phyloP scores from a whole-genome alignment of 2,888 invertebrate genomes.

The Steromphala cineraria region DNA sequence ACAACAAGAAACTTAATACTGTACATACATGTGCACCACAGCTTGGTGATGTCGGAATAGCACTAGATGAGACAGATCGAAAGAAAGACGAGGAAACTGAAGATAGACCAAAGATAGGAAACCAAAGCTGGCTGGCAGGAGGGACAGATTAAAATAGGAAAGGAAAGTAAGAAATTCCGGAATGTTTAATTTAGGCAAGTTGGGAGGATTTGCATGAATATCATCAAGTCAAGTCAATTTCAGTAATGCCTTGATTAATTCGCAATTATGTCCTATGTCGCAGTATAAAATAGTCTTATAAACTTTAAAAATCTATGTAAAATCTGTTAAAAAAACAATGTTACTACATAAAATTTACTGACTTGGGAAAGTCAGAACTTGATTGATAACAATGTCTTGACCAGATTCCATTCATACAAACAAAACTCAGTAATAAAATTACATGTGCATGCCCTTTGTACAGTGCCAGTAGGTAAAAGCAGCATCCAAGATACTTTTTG shows the following conservation, averaged over 20 bases:
- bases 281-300: no score
- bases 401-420: constrained; percentile 16
- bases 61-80: constrained; percentile 3
- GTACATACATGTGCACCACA: not conserved
- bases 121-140: not conserved
- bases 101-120: not conserved
- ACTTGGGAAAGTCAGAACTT: no score
- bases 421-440: constrained; percentile 3
- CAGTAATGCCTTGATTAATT: not conserved
- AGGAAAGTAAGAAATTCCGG: not conserved
- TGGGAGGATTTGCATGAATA: constrained; percentile 14
- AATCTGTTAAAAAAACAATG: no score
- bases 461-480: constrained; percentile 3
- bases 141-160: not conserved
- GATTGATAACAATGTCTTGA: not conserved
- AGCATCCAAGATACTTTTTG: not conserved
- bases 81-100: not conserved
- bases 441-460: constrained; percentile 11
- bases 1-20: not conserved
- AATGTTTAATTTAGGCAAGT: constrained; percentile 12
- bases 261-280: no score
- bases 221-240: constrained; percentile 11
- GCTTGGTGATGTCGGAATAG: not conserved
- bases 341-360: no score
- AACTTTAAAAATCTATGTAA: no score